Conservation (phyloP, 2,797 vertebrate species). For the Triplophysa yarkandensis region DNA sequence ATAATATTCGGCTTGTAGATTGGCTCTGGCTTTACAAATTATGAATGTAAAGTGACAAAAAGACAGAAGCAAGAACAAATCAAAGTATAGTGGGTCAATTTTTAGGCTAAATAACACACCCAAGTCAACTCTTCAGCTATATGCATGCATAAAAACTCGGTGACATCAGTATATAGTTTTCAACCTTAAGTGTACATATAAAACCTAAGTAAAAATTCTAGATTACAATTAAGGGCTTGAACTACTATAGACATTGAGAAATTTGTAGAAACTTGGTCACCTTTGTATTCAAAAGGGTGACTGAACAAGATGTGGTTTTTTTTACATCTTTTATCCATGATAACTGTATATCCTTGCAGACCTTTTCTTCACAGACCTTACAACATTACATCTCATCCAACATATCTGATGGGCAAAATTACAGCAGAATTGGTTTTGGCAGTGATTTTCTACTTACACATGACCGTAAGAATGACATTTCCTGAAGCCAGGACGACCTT, state of each 20-base stretch:
- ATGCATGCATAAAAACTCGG: background rate
- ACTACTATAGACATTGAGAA: background rate
- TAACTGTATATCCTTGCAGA: background rate
- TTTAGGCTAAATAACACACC: background rate
- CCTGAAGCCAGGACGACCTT: conserved; percentile 95
- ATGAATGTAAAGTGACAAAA: background rate
- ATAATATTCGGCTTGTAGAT: no score
- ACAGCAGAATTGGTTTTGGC: background rate
- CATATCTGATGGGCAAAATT: background rate
- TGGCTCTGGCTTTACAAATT: background rate
- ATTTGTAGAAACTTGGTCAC: no score
- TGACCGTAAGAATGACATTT: conserved; percentile 93
- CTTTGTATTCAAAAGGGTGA: background rate
- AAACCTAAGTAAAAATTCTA: no score
- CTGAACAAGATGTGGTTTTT: background rate
- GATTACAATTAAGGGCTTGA: background rate
- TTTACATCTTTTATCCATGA: background rate
- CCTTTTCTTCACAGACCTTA: conserved; percentile 5
- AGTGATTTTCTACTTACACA: conserved; percentile 83
- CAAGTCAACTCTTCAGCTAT: background rate
- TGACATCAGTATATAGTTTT: background rate
- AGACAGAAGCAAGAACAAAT: background rate
- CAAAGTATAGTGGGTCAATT: conserved; percentile 9
- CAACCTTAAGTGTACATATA: background rate
- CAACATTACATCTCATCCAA: background rate